Percentiles rank a stretch among this genome's conserved stretches.
These are phyloP conservation scores for Andrena camellia DNA, from an alignment of 2,888 invertebrate genomes.

Conservation along the genomic window DNA sequence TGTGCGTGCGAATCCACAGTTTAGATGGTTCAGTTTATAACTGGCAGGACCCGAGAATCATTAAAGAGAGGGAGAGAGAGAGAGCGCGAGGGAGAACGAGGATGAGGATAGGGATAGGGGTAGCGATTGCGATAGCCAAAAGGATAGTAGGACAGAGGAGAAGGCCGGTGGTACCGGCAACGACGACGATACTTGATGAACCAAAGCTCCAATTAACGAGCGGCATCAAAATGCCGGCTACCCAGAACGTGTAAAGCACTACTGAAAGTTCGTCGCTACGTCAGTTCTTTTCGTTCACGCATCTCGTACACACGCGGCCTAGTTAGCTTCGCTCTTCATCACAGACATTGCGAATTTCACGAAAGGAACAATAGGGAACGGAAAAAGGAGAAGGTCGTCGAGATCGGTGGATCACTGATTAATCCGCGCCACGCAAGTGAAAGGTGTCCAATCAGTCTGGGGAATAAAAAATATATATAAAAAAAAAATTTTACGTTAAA, in stretches of 20 bases:
- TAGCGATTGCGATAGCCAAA: not conserved
- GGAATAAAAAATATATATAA: too few relatives aligned
- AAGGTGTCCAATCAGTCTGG: constrained; percentile 59
- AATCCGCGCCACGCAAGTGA: constrained; percentile 29
- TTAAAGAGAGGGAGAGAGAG: constrained; percentile 17
- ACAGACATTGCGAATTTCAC: not conserved
- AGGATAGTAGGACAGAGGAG: not conserved
- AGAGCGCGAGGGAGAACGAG: constrained; percentile 11
- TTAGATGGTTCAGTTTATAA: not conserved
- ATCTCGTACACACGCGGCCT: not conserved
- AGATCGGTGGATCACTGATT: constrained; percentile 30
- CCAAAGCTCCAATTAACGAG: constrained; percentile 73
- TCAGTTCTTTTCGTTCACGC: not conserved
- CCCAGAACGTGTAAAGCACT: constrained; percentile 2
- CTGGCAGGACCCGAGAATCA: constrained; percentile 32
- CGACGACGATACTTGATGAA: constrained; percentile 70
- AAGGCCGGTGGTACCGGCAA: constrained; percentile 12
- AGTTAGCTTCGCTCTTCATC: not conserved
- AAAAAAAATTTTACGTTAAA: too few relatives aligned
- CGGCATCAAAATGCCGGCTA: constrained; percentile 44
- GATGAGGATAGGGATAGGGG: not conserved
- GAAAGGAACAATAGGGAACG: too few relatives aligned
- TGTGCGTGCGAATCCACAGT: too few relatives aligned
- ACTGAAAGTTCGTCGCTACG: not conserved
- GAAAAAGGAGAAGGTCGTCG: not conserved